Evolutionary conservation across 2,888 invertebrate genomes (phyloP).

Genomic region (Cetonia aurata): DNA sequence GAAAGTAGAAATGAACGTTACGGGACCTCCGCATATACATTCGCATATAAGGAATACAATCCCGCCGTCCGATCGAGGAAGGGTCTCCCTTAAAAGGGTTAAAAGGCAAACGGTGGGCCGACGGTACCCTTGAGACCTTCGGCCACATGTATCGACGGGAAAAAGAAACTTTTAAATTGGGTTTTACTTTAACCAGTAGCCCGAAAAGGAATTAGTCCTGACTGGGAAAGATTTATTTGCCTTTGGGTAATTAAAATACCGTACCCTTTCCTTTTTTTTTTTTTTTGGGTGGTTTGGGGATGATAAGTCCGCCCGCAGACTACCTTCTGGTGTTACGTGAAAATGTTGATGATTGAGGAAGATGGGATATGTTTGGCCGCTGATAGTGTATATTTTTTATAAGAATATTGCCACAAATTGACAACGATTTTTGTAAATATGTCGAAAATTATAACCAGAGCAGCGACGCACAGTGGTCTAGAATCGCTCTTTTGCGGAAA

Average conservation of each 20-base stretch:
- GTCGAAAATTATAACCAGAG: too few species aligned
- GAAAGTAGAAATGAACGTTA: too few species aligned
- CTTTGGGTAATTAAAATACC: slow-evolving; percentile 28
- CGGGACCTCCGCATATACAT: too few species aligned
- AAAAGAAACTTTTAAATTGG: slow-evolving; percentile 35
- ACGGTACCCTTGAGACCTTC: slow-evolving; percentile 22
- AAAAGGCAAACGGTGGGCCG: slow-evolving; percentile 16
- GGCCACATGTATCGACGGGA: slow-evolving; percentile 27
- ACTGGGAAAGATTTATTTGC: slow-evolving; percentile 27
- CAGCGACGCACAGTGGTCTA: too few species aligned
- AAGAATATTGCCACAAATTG: too few species aligned
- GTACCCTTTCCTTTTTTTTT: slow-evolving; percentile 9
- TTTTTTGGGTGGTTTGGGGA: neutral
- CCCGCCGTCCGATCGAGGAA: neutral
- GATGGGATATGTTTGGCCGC: too few species aligned
- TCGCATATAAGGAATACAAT: slow-evolving; percentile 17
- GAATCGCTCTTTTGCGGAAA: too few species aligned
- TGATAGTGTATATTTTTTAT: too few species aligned
- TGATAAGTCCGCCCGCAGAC: neutral
- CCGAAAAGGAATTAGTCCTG: slow-evolving; percentile 26
- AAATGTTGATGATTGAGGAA: too few species aligned
- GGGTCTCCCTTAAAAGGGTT: slow-evolving; percentile 15
- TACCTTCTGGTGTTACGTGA: too few species aligned
- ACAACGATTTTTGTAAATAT: too few species aligned
- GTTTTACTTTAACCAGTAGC: slow-evolving; percentile 30